Conservation (phyloP, 1,140 invertebrate species). For the Bombyx mori region DNA sequence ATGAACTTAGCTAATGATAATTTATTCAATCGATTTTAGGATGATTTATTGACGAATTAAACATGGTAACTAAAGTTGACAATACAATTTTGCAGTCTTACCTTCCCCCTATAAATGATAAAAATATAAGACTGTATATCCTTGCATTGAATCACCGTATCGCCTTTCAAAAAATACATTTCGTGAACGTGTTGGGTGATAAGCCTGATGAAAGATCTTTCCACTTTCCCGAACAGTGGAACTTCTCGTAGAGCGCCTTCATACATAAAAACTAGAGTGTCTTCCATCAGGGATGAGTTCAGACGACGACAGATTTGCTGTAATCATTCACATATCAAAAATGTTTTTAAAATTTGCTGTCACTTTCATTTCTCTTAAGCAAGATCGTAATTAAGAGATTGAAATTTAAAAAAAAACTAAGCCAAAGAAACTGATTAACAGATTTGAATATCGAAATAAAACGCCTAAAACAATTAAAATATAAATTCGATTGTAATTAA, state of each 20-base stretch:
- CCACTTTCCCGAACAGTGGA: conserved; percentile 62
- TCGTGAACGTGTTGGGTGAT: conserved; percentile 62
- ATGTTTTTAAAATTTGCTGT: too few species aligned
- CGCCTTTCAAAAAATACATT: conserved; percentile 60
- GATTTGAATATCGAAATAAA: too few species aligned
- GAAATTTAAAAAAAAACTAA: too few species aligned
- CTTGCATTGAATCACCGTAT: conserved; percentile 55
- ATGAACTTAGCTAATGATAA: too few species aligned
- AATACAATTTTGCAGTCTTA: conserved; percentile 9
- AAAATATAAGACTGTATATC: conserved; percentile 58
- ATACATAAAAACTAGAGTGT: conserved; percentile 64
- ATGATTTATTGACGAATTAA: too few species aligned
- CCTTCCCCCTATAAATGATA: conserved; percentile 62
- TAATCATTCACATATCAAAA: background rate
- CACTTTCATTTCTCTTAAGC: too few species aligned
- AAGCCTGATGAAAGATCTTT: conserved; percentile 65
- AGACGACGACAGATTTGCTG: conserved; percentile 58
- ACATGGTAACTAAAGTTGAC: background rate
- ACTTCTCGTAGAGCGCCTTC: conserved; percentile 60
- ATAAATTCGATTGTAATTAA: too few species aligned
- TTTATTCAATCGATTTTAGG: too few species aligned
- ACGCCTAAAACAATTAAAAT: too few species aligned
- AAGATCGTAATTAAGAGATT: too few species aligned
- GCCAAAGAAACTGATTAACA: too few species aligned
- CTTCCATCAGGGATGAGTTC: conserved; percentile 64